A percentile compares a stretch with the other conserved stretches of the same genome.
These are phyloP conservation scores for Suillia variegata DNA, from an alignment of 2,888 invertebrate species.

Conservation along the genomic window DNA sequence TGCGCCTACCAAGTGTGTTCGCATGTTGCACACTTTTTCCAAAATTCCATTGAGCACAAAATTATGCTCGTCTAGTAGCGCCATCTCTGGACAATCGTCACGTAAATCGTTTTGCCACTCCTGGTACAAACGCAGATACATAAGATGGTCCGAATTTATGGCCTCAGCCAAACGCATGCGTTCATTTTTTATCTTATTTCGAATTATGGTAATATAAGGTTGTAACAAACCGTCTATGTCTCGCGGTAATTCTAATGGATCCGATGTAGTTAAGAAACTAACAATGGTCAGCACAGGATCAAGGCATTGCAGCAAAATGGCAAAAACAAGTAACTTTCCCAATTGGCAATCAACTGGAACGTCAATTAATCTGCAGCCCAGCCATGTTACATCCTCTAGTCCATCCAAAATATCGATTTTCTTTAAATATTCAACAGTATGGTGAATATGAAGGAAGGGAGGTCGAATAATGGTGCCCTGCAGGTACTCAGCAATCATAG, in stretches of 20 bases:
- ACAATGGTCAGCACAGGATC: constrained; percentile 92
- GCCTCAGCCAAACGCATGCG: constrained; percentile 71
- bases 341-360: constrained; percentile 87
- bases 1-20: constrained; percentile 82
- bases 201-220: constrained; percentile 47
- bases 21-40: constrained; percentile 85
- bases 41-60: constrained; percentile 82
- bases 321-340: constrained; percentile 88
- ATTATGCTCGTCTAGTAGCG: constrained; percentile 63
- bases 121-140: constrained; percentile 79
- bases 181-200: constrained; percentile 48
- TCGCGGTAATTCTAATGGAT: constrained; percentile 76
- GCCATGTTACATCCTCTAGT: constrained; percentile 78
- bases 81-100: constrained; percentile 73
- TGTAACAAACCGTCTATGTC: constrained; percentile 21
- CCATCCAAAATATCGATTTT: constrained; percentile 84
- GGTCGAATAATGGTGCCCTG: constrained; percentile 83
- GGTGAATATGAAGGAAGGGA: constrained; percentile 73
- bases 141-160: constrained; percentile 87
- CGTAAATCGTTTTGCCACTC: constrained; percentile 70
- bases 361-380: constrained; percentile 84
- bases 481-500: constrained; percentile 81
- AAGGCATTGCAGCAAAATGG: constrained; percentile 87
- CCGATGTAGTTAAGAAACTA: constrained; percentile 75
- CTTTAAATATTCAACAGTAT: constrained; percentile 71